Percentiles rank a stretch among this genome's conserved stretches.
These are phyloP conservation scores for Falcaria lacertinaria DNA, from an alignment of 2,888 invertebrate genomes.

Conservation along the genomic window DNA sequence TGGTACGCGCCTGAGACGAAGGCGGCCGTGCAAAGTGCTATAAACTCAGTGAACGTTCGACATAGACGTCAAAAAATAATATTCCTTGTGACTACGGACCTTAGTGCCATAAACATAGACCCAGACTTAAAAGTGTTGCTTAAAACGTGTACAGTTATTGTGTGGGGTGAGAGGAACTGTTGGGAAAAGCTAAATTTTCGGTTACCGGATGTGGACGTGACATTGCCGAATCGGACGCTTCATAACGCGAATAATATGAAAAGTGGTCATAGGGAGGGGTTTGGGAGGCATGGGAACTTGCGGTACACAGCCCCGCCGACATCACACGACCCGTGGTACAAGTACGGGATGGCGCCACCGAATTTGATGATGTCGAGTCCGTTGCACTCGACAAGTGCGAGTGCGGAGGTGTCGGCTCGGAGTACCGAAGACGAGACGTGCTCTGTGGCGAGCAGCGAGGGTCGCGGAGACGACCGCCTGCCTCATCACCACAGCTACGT, in stretches of 20 bases:
- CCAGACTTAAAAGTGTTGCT: constrained; percentile 86
- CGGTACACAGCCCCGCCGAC: constrained; percentile 76
- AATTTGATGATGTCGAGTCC: constrained; percentile 81
- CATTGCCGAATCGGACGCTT: constrained; percentile 79
- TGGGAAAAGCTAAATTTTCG: constrained; percentile 93
- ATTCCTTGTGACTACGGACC: constrained; percentile 75
- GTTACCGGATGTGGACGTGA: constrained; percentile 87
- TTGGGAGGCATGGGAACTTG: constrained; percentile 71
- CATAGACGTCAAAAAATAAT: constrained; percentile 81
- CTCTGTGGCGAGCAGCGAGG: constrained; percentile 78
- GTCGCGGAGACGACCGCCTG: constrained; percentile 72
- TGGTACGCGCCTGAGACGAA: constrained; percentile 91
- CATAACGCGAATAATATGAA: constrained; percentile 73
- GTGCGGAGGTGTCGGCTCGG: constrained; percentile 81
- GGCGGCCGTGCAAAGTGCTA: constrained; percentile 87
- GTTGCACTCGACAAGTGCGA: constrained; percentile 79
- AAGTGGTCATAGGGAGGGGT: constrained; percentile 69
- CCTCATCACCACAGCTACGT: constrained; percentile 81
- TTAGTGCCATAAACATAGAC: constrained; percentile 83
- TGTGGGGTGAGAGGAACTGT: constrained; percentile 91
- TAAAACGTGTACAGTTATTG: constrained; percentile 86
- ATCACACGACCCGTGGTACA: constrained; percentile 76
- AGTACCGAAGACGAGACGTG: constrained; percentile 83
- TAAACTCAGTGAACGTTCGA: constrained; percentile 82
- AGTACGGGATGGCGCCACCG: constrained; percentile 73